Percentiles rank a stretch among this genome's conserved stretches.
phyloP scores from a whole-genome alignment of 2,888 invertebrate species.

The Poecilus cupreus region DNA sequence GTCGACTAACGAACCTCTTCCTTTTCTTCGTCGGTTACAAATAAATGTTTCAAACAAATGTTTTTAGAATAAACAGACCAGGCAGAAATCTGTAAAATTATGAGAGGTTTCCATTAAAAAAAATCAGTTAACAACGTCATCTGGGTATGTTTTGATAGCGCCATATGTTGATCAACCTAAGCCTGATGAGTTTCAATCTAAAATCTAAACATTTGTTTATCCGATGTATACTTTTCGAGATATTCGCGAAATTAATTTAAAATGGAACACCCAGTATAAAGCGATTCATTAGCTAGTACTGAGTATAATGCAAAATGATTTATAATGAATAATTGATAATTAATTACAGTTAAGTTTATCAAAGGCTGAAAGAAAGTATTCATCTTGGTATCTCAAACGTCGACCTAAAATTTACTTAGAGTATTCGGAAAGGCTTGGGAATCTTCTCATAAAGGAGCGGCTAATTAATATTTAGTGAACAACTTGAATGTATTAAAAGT shows the following conservation, averaged over 20 bases:
- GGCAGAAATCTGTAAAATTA: too few relatives aligned
- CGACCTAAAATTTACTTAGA: not conserved
- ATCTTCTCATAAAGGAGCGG: not conserved
- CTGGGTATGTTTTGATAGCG: too few relatives aligned
- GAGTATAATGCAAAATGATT: not conserved
- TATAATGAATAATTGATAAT: conserved; percentile 7
- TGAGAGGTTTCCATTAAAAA: too few relatives aligned
- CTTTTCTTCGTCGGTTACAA: too few relatives aligned
- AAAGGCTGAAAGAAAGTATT: conserved; percentile 7
- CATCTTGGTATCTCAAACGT: not conserved
- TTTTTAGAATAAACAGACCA: too few relatives aligned
- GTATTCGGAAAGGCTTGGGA: not conserved
- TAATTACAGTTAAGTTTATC: conserved; percentile 4
- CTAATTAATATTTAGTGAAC: conserved; percentile 14
- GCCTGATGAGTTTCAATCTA: too few relatives aligned
- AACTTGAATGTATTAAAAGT: conserved; percentile 1
- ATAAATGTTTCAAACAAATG: too few relatives aligned
- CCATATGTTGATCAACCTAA: too few relatives aligned
- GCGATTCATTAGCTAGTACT: not conserved
- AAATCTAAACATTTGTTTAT: too few relatives aligned
- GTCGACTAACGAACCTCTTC: too few relatives aligned
- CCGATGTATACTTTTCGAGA: too few relatives aligned
- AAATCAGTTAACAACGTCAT: too few relatives aligned
- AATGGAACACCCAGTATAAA: not conserved
- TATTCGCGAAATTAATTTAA: not conserved